Evolutionary conservation across 2,797 vertebrate genomes (phyloP).

Genomic region (Sardinella longiceps): DNA sequence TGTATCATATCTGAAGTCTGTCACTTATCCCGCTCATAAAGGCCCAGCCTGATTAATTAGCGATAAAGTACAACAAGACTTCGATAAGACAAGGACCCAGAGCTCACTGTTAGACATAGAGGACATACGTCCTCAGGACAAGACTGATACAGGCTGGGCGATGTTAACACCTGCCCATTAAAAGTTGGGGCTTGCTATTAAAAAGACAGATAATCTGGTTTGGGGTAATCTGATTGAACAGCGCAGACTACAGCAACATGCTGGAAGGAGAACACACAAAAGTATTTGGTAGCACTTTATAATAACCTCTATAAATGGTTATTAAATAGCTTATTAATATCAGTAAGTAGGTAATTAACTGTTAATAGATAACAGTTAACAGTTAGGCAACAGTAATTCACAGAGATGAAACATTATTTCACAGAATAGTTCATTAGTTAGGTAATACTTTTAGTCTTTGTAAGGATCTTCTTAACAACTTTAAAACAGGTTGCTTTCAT

Average conservation of each 20-base stretch:
- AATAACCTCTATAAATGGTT: too few relatives aligned
- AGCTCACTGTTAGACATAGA: not conserved
- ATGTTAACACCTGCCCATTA: constrained; percentile 10
- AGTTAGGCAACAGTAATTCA: too few relatives aligned
- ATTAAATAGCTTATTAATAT: too few relatives aligned
- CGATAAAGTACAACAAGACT: not conserved
- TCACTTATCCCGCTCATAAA: not conserved
- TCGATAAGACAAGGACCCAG: not conserved
- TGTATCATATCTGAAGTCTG: not conserved
- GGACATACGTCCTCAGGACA: not conserved
- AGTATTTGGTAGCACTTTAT: too few relatives aligned
- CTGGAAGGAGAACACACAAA: not conserved
- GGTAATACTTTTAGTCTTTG: too few relatives aligned
- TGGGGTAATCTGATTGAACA: not conserved
- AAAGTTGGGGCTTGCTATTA: not conserved
- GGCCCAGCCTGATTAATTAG: not conserved
- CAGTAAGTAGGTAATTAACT: too few relatives aligned
- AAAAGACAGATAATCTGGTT: not conserved
- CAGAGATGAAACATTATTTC: too few relatives aligned
- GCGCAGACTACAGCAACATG: not conserved
- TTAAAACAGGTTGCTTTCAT: too few relatives aligned
- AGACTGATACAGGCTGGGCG: not conserved
- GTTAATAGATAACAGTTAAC: too few relatives aligned
- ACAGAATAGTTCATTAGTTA: too few relatives aligned
- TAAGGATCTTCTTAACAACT: too few relatives aligned